Percentiles rank a stretch among this genome's conserved stretches.
phyloP scores from a whole-genome alignment of 2,888 invertebrate species.

The Ichneumoninae sp. region DNA sequence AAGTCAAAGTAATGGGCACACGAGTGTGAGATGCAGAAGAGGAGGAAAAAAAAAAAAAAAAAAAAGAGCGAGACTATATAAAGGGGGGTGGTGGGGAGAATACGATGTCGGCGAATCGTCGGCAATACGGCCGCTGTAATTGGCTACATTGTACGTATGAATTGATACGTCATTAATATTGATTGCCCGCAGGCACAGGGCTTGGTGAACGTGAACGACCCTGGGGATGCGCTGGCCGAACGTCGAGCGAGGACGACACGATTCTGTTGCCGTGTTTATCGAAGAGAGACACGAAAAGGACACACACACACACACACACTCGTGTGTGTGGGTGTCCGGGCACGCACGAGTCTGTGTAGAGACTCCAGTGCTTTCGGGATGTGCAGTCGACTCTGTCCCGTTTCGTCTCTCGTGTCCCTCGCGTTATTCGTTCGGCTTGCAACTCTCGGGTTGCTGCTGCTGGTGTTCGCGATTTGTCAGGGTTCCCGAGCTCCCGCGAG shows the following conservation, averaged over 20 bases:
- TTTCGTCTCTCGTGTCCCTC: not conserved
- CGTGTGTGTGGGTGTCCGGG: not conserved
- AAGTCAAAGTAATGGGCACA: constrained; percentile 3
- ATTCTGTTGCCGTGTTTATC: constrained; percentile 37
- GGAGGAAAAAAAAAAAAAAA: constrained; percentile 36
- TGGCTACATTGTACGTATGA: constrained; percentile 78
- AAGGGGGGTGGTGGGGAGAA: constrained; percentile 15
- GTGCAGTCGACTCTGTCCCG: constrained; percentile 13
- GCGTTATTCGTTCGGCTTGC: constrained; percentile 35
- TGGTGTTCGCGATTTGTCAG: constrained; percentile 37
- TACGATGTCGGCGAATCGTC: constrained; percentile 33
- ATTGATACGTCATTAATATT: constrained; percentile 81
- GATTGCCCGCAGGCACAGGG: constrained; percentile 74
- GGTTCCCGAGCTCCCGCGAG: constrained; percentile 26
- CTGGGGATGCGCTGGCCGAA: constrained; percentile 45
- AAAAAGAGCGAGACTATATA: constrained; percentile 55
- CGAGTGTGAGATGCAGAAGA: not conserved
- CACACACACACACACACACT: not conserved
- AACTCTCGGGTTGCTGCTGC: constrained; percentile 7
- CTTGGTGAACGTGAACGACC: constrained; percentile 65
- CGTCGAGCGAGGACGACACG: constrained; percentile 46
- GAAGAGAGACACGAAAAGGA: constrained; percentile 22
- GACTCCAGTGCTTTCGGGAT: not conserved
- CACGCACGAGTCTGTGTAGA: not conserved
- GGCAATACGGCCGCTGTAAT: constrained; percentile 74